Evolutionary conservation across 1,140 invertebrate genomes (phyloP).

Genomic region (Oedothorax gibbosus): DNA sequence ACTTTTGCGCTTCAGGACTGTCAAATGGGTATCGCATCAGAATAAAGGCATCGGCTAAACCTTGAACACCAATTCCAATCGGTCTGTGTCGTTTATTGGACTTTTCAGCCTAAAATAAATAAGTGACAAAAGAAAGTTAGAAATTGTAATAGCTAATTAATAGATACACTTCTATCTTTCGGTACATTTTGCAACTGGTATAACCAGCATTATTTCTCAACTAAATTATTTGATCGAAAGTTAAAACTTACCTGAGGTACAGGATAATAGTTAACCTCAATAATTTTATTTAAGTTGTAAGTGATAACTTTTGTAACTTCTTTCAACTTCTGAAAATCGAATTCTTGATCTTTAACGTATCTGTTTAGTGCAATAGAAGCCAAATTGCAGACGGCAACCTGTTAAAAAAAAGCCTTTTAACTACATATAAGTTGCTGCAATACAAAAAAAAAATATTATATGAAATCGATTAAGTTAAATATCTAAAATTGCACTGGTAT

Average conservation of each 20-base stretch:
- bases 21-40: conserved; percentile 93
- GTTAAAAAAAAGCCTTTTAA: conserved; percentile 50
- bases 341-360: conserved; percentile 85
- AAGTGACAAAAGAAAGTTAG: conserved; percentile 12
- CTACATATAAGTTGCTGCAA: neutral
- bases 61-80: conserved; percentile 96
- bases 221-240: neutral
- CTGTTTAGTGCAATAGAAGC: conserved; percentile 98
- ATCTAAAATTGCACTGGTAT: neutral
- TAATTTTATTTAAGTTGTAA: conserved; percentile 96
- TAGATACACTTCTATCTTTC: neutral
- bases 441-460: neutral
- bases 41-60: conserved; percentile 96
- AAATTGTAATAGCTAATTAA: neutral
- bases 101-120: conserved; percentile 73
- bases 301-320: conserved; percentile 90
- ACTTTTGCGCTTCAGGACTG: conserved; percentile 80
- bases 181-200: neutral
- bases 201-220: neutral
- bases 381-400: conserved; percentile 95
- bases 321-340: conserved; percentile 91
- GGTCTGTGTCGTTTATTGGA: conserved; percentile 95
- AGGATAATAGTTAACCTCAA: conserved; percentile 97
- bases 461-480: neutral
- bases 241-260: conserved; percentile 80